Percentiles rank a stretch among this genome's conserved stretches.
phyloP scores from a whole-genome alignment of 2,888 invertebrate genomes.

The Plutella xylostella region DNA sequence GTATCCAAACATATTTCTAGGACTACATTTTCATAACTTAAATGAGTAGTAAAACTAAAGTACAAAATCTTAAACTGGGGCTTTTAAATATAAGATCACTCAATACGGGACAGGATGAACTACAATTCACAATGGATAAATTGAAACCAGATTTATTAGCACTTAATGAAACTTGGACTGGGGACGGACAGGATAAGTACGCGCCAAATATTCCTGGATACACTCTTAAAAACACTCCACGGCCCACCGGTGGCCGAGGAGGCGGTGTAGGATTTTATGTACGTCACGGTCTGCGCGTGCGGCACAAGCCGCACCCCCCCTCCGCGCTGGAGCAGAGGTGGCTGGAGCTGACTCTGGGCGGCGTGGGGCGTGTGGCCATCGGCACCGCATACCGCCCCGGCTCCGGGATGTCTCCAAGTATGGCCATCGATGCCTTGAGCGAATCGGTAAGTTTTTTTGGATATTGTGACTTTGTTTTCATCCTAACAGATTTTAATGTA shows the following conservation, averaged over 20 bases:
- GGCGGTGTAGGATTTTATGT: constrained; percentile 1
- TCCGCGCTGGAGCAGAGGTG: too few relatives aligned
- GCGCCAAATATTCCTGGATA: background rate
- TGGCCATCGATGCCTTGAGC: constrained; percentile 15
- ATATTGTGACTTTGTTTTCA: constrained; percentile 10
- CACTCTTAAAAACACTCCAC: background rate
- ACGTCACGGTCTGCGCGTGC: background rate
- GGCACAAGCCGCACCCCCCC: too few relatives aligned
- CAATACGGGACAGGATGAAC: background rate
- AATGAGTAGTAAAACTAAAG: background rate
- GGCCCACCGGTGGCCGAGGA: background rate
- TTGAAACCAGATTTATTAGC: constrained; percentile 1
- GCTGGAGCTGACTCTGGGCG: constrained; percentile 11
- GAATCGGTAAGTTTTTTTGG: constrained; percentile 13
- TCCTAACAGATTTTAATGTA: constrained; percentile 10
- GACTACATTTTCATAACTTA: background rate
- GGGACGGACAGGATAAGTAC: background rate
- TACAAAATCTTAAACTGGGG: constrained; percentile 2
- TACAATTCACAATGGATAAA: background rate
- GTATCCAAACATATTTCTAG: background rate
- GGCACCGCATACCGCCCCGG: constrained; percentile 20
- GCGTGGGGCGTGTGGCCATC: constrained; percentile 14
- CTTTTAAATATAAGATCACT: constrained; percentile 1
- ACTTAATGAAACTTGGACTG: constrained; percentile 4
- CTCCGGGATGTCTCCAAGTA: constrained; percentile 4